These are phyloP conservation scores for Spilarctia lutea DNA, from an alignment of 2,888 invertebrate genomes.

Conservation along the genomic window DNA sequence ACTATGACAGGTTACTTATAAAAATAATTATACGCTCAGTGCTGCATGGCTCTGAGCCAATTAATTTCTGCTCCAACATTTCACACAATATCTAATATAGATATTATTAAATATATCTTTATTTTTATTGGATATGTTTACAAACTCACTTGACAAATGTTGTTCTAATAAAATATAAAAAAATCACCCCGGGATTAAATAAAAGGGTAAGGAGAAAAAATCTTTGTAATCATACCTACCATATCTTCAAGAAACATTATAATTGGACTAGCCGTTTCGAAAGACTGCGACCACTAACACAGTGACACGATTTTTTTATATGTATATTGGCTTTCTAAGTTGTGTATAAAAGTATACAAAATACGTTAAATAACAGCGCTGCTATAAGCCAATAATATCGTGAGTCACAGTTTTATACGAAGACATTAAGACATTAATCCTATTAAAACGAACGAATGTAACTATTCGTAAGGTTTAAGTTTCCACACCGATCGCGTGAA, in stretches of 20 bases:
- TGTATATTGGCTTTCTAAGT: neutral
- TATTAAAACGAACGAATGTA: neutral
- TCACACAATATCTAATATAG: neutral
- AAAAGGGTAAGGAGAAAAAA: too few relatives aligned
- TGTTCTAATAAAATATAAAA: too few relatives aligned
- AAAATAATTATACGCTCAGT: neutral
- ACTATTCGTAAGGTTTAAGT: neutral
- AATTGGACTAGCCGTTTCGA: too few relatives aligned
- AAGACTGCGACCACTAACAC: too few relatives aligned
- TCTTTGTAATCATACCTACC: too few relatives aligned
- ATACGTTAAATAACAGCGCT: neutral
- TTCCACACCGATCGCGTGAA: neutral
- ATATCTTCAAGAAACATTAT: too few relatives aligned
- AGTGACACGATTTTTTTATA: too few relatives aligned
- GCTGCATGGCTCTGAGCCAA: slow-evolving; percentile 32
- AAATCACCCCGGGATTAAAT: too few relatives aligned
- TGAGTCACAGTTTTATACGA: neutral
- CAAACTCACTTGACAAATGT: too few relatives aligned
- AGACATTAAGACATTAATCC: neutral
- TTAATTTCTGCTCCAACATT: slow-evolving; percentile 11
- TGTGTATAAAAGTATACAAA: neutral
- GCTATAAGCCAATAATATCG: neutral
- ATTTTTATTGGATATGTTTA: too few relatives aligned
- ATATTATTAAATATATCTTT: neutral
- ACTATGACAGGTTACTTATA: too few relatives aligned